Conservation (phyloP, 1,140 invertebrate genomes). For the Mactra quadrangularis region DNA sequence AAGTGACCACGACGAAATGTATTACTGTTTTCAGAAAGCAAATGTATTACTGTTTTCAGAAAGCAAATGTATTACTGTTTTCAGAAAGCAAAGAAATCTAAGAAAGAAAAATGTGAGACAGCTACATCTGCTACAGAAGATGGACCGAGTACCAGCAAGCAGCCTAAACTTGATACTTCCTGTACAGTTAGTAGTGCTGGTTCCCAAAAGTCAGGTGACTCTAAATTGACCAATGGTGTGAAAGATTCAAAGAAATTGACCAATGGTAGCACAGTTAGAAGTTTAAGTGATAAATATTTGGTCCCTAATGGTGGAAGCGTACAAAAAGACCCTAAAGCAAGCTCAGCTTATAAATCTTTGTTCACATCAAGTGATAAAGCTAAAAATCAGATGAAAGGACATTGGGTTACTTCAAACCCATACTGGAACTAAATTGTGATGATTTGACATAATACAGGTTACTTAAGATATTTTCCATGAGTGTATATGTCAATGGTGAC, state of each 20-base stretch:
- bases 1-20: too few relatives aligned
- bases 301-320: constrained; percentile 56
- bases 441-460: too few relatives aligned
- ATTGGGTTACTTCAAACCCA: constrained; percentile 99
- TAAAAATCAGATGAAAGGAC: constrained; percentile 92
- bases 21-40: too few relatives aligned
- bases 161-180: constrained; percentile 45
- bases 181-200: neutral
- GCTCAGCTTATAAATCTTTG: constrained; percentile 96
- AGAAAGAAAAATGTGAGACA: constrained; percentile 73
- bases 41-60: too few relatives aligned
- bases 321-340: constrained; percentile 93
- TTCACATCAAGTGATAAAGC: constrained; percentile 96
- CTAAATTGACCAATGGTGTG: constrained; percentile 58
- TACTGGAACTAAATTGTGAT: constrained; percentile 55
- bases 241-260: constrained; percentile 48
- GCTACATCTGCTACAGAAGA: constrained; percentile 36
- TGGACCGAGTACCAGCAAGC: constrained; percentile 57
- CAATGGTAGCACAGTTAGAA: constrained; percentile 43
- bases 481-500: too few relatives aligned
- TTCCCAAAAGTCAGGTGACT: constrained; percentile 54
- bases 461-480: too few relatives aligned
- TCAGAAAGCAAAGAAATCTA: constrained; percentile 85
- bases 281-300: constrained; percentile 14
- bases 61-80: constrained; percentile 15